A percentile compares a stretch with the other conserved stretches of the same genome.
phyloP scores from a whole-genome alignment of 2,113 vertebrate species.

The Syngnathus scovelli region DNA sequence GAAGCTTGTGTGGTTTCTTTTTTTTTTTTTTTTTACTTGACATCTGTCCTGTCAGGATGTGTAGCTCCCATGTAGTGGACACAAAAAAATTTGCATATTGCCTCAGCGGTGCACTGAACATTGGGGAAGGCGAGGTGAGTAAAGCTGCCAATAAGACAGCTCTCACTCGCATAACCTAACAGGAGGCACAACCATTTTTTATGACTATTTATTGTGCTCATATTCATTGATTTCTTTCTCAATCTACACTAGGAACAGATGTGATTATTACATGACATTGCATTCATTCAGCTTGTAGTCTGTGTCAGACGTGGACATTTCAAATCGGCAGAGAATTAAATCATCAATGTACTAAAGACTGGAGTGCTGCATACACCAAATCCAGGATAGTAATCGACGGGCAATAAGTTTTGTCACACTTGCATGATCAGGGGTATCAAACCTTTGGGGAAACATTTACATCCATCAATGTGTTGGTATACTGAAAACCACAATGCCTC shows the following conservation, averaged over 20 bases:
- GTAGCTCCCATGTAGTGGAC: constrained; percentile 12
- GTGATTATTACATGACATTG: constrained; percentile 12
- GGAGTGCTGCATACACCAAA: constrained; percentile 15
- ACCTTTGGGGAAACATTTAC: constrained; percentile 10
- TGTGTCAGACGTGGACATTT: constrained; percentile 11
- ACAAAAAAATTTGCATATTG: constrained; percentile 14
- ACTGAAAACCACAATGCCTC: constrained; percentile 53
- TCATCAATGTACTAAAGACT: constrained; percentile 12
- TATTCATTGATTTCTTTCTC: constrained; percentile 13
- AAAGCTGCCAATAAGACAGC: constrained; percentile 1
- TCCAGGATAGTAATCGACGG: constrained; percentile 9
- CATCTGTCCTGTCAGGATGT: constrained; percentile 8
- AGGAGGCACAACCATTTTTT: constrained; percentile 22
- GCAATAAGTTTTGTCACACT: constrained; percentile 31
- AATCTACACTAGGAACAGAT: constrained; percentile 17
- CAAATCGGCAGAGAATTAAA: constrained; percentile 19
- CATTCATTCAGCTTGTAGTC: constrained; percentile 13
- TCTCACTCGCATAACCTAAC: constrained; percentile 18
- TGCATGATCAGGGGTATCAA: constrained; percentile 12
- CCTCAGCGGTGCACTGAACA: not conserved
- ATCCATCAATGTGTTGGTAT: constrained; percentile 26
- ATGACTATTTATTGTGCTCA: constrained; percentile 4
- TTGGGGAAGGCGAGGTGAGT: not conserved
- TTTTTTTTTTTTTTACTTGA: constrained; percentile 1
- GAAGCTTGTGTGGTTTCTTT: not conserved